Base-by-base conservation (phyloP, 2,888 invertebrate species). In the Drosophila paranaensis region DNA sequence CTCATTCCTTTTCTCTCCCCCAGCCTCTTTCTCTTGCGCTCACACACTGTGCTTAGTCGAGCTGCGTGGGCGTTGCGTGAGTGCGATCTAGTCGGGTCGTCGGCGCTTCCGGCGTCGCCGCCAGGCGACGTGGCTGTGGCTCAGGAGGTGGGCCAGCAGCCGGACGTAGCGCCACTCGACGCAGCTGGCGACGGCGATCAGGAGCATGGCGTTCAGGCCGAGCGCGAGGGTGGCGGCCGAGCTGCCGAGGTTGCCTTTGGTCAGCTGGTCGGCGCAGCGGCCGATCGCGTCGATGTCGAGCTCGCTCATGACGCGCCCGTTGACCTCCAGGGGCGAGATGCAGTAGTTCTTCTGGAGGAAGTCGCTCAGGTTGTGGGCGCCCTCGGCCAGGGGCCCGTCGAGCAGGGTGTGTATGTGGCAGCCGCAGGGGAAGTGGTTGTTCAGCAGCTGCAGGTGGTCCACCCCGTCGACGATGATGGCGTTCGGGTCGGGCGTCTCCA, bases 381-480 rank as follows among this genome's bases (percentile, higher is more conserved):
- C 95, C 89, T 96, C 95, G 27, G 96, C 96, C 74, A 97, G 93
- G 42, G 97, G 96, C 73, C 96, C 96, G 63, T 95, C 95, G 60
- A 97, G 93, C 39, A 97, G 94, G 65, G 96, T 95, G 88, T 96
- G 96, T 55, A 96, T 94, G 82, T 96, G 97, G 90, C 97, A 97
- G 92, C 97, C 97, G 92, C 97, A 97, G 3, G 97, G 97, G 91
- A 97, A 95, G 90, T 97, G 97, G 92, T 97, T 97, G 55, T 95
- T 95, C 65, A 95, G 93, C 86, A 97, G 95, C 88, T 95, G 95
- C 71, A 97, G 93, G 81, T 94, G 94, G 72, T 95, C 95, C 57
- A 97, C 96, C n/a, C 94, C 95, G 77, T 96, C 95, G 53, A 96
- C 93, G n/a, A 95, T 93, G 60, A 97, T 94, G 42, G 95, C 94